Evolutionary conservation across 2,888 invertebrate species (phyloP).

Genomic region (Periphyllus acericola): DNA sequence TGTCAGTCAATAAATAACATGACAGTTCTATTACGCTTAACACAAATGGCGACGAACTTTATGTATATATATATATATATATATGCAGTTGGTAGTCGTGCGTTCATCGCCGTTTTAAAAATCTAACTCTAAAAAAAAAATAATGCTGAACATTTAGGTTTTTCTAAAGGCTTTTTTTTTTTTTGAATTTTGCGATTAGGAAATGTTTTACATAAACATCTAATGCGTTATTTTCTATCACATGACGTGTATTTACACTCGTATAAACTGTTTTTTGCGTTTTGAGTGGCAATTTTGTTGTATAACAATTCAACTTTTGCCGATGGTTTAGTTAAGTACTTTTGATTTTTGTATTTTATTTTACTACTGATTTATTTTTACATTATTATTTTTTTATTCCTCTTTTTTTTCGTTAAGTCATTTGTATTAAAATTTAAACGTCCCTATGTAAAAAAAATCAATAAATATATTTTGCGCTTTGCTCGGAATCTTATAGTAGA

Average conservation of each 20-base stretch:
- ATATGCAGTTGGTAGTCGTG: background rate
- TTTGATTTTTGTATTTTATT: background rate
- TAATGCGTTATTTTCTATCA: background rate
- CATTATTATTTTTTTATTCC: background rate
- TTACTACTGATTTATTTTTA: background rate
- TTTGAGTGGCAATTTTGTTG: background rate
- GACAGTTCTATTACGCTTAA: background rate
- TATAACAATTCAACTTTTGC: background rate
- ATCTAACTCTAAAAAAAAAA: background rate
- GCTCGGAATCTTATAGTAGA: background rate
- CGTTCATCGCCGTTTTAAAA: background rate
- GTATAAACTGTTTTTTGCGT: background rate
- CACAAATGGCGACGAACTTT: background rate
- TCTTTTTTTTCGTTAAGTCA: background rate
- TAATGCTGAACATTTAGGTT: background rate
- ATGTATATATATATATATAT: background rate
- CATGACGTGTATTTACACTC: background rate
- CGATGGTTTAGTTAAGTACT: background rate
- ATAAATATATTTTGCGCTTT: background rate
- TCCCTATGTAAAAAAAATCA: background rate
- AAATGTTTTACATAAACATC: background rate
- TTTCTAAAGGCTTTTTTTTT: background rate
- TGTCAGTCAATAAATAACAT: constrained; percentile 1
- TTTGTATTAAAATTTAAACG: background rate
- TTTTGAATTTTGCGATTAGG: background rate